Conservation (phyloP, 2,797 vertebrate genomes). For the Hippopotamyrus pictus region DNA sequence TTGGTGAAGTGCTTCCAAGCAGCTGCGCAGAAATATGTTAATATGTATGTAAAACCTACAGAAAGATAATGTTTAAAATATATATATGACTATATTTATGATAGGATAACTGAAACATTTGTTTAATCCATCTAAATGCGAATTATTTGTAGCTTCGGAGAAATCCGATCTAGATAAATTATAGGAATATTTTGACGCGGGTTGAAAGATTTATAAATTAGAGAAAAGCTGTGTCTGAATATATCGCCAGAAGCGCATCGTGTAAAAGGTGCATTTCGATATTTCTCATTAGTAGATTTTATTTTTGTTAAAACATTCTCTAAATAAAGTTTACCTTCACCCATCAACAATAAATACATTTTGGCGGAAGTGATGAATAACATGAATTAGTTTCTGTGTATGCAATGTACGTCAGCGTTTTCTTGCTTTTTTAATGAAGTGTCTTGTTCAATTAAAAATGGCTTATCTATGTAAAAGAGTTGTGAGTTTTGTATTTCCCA, state of each 20-base stretch:
- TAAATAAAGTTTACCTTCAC: background rate
- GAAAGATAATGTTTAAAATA: background rate
- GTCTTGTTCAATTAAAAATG: conserved; percentile 7
- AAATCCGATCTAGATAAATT: background rate
- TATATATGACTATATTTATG: conserved; percentile 10
- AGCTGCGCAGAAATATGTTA: background rate
- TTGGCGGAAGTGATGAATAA: background rate
- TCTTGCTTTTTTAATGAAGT: conserved; percentile 6
- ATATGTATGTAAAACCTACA: conserved; percentile 9
- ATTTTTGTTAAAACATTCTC: background rate
- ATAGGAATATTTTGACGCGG: background rate
- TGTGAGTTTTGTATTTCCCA: background rate
- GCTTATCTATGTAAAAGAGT: background rate
- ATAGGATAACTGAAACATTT: background rate
- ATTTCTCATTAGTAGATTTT: background rate
- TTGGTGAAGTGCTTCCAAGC: conserved; percentile 9
- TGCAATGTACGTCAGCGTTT: background rate
- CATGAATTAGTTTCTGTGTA: background rate
- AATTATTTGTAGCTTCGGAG: background rate
- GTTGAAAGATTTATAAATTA: background rate
- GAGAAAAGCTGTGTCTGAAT: background rate
- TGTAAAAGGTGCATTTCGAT: background rate
- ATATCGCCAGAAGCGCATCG: background rate
- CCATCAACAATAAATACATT: background rate
- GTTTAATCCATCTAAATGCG: background rate